Evolutionary conservation across 2,113 vertebrate species (phyloP), one percentile per base, ranked within the genome.

Genomic region (Zosterops pallidus): DNA sequence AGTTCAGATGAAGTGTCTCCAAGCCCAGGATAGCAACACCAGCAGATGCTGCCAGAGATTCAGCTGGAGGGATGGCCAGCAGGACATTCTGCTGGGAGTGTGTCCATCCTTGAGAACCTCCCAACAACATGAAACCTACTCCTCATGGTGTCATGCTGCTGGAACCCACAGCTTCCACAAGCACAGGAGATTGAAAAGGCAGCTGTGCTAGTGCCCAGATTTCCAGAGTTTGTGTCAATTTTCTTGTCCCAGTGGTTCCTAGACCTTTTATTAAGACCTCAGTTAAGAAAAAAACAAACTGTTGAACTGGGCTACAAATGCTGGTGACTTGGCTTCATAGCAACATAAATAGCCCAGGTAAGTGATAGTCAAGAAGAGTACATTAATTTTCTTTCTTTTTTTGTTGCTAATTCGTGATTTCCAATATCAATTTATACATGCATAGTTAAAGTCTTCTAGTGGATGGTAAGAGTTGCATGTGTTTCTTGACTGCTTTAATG

Each of bases 381-480:
- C 55, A 85, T 6, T 15, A 53, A 69, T 52, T 31, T 64, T 49
- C n/a, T 53, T 77, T 47, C 2, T 18, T 68, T 20, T 35, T n/a
- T 52, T 67, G 91, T 97, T 84, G 80, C 41, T 50, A 71, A 39
- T 72, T 75, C 65, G 19, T 55, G 50, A 80, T 72, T 96, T 95
- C 85, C 63, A 78, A 50, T 63, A 94, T 90, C 87, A 75, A 65
- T 95, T 95, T 52, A 92, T 97, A 96, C 97, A 98, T 96, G 97
- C 97, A 75, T 94, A 96, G 83, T 64, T 95, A 47, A 71, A 57
- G 42, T 94, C 72, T 92, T 76, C 95, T 96, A 92, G 96, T 44
- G 92, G 79, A 80, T 95, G 25, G 86, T 47, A 90, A 82, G 93
- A 90, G 86, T 29, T 94, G 28, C 77, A 42, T 74, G 80, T 71